phyloP scores from a whole-genome alignment of 2,888 invertebrate genomes.

The Gymnosoma rotundatum region DNA sequence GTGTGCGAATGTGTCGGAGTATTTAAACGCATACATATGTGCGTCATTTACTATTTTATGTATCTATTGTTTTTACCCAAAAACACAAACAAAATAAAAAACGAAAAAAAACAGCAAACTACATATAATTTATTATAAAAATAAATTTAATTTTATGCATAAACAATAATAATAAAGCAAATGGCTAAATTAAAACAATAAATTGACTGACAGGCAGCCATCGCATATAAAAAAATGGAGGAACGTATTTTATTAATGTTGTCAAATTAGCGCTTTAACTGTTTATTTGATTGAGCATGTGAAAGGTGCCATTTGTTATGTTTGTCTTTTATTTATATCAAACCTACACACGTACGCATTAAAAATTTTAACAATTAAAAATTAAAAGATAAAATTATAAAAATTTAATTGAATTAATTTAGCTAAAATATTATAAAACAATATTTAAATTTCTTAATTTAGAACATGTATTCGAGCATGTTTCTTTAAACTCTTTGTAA shows the following conservation, averaged over 20 bases:
- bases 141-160: conserved; percentile 58
- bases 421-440: no score
- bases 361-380: no score
- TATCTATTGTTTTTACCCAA: conserved; percentile 55
- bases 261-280: conserved; percentile 2
- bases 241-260: conserved; percentile 23
- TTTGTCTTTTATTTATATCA: no score
- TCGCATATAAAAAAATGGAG: conserved; percentile 15
- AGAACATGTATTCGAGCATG: no score
- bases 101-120: no score
- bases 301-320: no score
- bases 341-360: no score
- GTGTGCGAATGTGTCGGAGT: not conserved
- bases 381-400: no score
- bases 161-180: conserved; percentile 50
- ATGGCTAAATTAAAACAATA: conserved; percentile 51
- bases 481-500: no score
- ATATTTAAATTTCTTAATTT: no score
- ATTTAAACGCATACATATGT: conserved; percentile 53
- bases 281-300: no score
- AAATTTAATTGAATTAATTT: no score
- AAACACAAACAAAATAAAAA: not conserved
- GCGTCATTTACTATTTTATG: conserved; percentile 40
- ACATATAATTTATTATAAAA: conserved; percentile 43
- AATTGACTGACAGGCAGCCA: conserved; percentile 16